Percentiles rank a stretch among this genome's conserved stretches.
These are phyloP conservation scores for Herpailurus yagouaroundi DNA, from an alignment of 2,113 vertebrate genomes.

Conservation along the genomic window DNA sequence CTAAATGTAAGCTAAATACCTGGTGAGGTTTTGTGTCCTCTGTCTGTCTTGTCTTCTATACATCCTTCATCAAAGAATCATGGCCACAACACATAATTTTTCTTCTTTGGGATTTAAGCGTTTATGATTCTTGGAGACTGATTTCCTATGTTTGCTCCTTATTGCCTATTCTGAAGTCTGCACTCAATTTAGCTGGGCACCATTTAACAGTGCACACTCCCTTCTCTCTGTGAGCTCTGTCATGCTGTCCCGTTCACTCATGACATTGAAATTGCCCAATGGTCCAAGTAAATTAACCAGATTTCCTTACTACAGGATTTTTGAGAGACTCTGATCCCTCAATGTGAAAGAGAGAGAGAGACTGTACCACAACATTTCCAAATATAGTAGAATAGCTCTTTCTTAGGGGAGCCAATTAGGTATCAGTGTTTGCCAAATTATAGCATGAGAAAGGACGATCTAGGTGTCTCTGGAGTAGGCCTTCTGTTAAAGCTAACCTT, in stretches of 20 bases:
- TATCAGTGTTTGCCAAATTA: neutral
- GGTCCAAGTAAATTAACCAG: no score
- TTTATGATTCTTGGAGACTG: neutral
- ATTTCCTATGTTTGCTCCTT: neutral
- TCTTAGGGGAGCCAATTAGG: neutral
- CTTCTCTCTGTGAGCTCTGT: neutral
- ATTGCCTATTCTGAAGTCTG: neutral
- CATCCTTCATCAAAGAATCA: neutral
- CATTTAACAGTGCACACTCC: fast-evolving
- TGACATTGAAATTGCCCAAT: neutral
- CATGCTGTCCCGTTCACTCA: fast-evolving
- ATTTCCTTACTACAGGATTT: neutral
- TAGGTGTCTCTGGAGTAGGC: neutral
- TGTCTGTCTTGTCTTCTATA: neutral
- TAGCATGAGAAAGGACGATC: neutral
- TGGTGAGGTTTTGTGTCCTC: neutral
- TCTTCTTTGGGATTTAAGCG: neutral
- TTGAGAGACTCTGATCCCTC: neutral
- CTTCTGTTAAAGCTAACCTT: neutral
- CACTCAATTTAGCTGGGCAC: no score
- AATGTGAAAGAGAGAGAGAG: neutral
- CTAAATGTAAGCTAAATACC: neutral
- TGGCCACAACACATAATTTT: neutral
- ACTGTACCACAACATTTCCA: neutral
- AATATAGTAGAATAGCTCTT: neutral